Base-by-base conservation (phyloP, 2,888 invertebrate species). In the Leistus spinibarbis region DNA sequence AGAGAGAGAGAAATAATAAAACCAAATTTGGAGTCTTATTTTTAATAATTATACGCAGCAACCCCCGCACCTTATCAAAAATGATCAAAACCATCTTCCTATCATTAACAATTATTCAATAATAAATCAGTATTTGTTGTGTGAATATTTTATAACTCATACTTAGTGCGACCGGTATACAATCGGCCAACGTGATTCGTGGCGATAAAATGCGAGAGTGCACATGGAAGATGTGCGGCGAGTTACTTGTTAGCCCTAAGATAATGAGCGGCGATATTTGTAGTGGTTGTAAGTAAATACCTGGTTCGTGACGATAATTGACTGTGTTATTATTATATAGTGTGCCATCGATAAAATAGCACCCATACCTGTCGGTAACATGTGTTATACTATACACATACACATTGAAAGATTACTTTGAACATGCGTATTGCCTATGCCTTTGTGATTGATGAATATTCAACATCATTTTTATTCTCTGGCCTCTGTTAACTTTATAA, bases 111-210 rank as follows among this genome's bases (percentile, higher is more conserved):
- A 83, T 83, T 82, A 81, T 81, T 84, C 81, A 83, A 83, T 83
- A 84, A 83, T 83, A 82, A 83, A 84, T 83, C 81, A 82, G 82
- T 83, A 83, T 83, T 83, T 83, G 82, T 82, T 78, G 77, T 80
- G 77, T 83, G 82, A 83, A 83, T 84, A 82, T 82, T 84, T 84
- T 77, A 81, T 79, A 72, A 65, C 76, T 74, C 76, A 69, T 78
- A 79, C 71, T 77, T 78, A 76, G 78, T 77, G 76, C 24, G 64
- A 64, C 54, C 64, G 75, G 19, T 54, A 16, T 75, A 56, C 75
- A 75, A 22, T 62, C 69, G 56, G 10, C 56, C 75, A 69, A 1
- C 19, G 22, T 9, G 19, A 10, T 4, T 9, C 10, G 22, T 60
- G 5, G 19, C 19, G 20, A 17, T 60, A 10, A 60, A 60, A 10